phyloP scores from a whole-genome alignment of 2,113 vertebrate genomes.

The Falco punctatus region DNA sequence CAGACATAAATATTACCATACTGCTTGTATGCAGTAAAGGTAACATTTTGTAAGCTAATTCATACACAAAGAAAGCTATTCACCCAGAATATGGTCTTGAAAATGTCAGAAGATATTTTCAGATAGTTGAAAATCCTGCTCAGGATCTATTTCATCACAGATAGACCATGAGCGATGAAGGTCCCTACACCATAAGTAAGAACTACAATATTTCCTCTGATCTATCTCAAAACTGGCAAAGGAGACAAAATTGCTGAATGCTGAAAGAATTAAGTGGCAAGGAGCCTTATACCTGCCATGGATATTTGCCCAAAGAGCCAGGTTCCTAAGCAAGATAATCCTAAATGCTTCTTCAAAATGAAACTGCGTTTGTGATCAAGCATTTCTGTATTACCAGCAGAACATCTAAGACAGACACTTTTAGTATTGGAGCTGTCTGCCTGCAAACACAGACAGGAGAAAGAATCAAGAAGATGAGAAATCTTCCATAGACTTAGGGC shows the following conservation, averaged over 20 bases:
- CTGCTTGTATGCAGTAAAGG: not conserved
- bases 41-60: not conserved
- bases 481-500: not conserved
- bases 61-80: not conserved
- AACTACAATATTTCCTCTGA: not conserved
- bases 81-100: not conserved
- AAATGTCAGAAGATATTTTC: not conserved
- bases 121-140: not conserved
- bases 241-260: not conserved
- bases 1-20: not conserved
- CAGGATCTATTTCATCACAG: not conserved
- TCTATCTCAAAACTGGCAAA: not conserved
- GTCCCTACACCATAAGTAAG: not conserved
- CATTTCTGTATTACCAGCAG: not conserved
- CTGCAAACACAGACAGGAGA: not conserved
- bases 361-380: not conserved
- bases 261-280: not conserved
- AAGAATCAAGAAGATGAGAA: not conserved
- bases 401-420: not conserved
- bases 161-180: not conserved
- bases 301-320: not conserved
- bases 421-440: not conserved
- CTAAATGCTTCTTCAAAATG: not conserved
- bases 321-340: not conserved
- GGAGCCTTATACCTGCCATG: not conserved